phyloP scores from a whole-genome alignment of 1,140 invertebrate genomes.

The Ylistrum balloti region DNA sequence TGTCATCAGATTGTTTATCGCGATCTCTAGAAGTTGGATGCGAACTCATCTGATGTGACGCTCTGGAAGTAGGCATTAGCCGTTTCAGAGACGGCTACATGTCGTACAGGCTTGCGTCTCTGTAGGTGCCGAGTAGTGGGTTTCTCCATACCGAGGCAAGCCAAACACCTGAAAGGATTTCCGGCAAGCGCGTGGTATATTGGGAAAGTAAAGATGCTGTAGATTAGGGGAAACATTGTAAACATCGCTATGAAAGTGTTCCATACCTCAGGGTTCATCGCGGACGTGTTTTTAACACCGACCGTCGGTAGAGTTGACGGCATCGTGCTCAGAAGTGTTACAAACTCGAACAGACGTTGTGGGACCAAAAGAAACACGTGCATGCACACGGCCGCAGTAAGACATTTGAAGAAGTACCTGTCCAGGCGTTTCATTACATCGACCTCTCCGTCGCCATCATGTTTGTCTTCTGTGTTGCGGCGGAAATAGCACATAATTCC shows the following conservation, averaged over 20 bases:
- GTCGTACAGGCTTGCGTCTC: background rate
- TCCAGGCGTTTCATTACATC: background rate
- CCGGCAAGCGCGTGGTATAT: conserved; percentile 16
- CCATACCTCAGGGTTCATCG: background rate
- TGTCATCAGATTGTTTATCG: background rate
- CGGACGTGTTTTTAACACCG: background rate
- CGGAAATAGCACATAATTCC: background rate
- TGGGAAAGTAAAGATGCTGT: background rate
- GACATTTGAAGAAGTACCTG: conserved; percentile 24
- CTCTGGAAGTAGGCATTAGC: background rate
- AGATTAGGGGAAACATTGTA: background rate
- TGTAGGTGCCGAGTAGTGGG: background rate
- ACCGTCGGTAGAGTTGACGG: background rate
- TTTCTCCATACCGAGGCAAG: background rate
- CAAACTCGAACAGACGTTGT: background rate
- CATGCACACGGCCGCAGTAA: background rate
- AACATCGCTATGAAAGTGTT: conserved; percentile 5
- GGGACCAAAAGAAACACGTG: conserved; percentile 11
- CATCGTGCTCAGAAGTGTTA: background rate
- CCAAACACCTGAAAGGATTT: background rate
- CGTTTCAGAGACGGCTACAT: background rate
- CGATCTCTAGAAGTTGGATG: background rate
- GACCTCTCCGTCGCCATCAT: background rate
- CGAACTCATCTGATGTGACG: conserved; percentile 8
- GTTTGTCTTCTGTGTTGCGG: background rate